Evolutionary conservation across 1,140 invertebrate genomes (phyloP).

Genomic region (Trachymyrmex septentrionalis): DNA sequence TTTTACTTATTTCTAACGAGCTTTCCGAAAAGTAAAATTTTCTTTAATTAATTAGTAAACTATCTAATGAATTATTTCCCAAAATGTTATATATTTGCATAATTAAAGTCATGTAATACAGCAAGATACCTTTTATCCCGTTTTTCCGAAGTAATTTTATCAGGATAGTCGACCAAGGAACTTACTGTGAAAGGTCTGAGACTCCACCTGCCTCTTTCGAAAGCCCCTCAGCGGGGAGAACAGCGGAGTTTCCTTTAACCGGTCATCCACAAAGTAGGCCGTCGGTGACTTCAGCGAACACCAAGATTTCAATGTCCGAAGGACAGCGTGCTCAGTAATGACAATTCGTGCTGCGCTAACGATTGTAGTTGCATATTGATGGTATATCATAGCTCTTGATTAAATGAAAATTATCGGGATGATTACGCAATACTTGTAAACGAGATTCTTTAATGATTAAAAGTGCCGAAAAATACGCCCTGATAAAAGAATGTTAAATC

Average conservation of each 20-base stretch:
- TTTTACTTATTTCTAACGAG: not conserved
- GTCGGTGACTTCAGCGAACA: constrained; percentile 25
- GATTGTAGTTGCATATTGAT: not conserved
- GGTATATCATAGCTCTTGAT: not conserved
- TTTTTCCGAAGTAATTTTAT: not conserved
- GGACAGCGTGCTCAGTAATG: not conserved
- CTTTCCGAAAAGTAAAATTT: not conserved
- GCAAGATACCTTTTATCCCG: constrained; percentile 2
- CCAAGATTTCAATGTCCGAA: constrained; percentile 46
- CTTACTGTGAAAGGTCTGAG: constrained; percentile 33
- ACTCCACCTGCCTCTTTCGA: constrained; percentile 56
- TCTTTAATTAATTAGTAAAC: not conserved
- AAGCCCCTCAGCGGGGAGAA: constrained; percentile 21
- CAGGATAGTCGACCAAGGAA: constrained; percentile 31
- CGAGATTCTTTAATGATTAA: not conserved
- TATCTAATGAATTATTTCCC: not conserved
- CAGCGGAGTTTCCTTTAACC: constrained; percentile 47
- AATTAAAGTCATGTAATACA: not conserved
- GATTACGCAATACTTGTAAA: not conserved
- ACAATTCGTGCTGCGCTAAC: not conserved
- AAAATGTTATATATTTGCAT: not conserved
- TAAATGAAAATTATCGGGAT: not conserved
- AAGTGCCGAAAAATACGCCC: not conserved
- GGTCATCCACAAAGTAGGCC: constrained; percentile 43
- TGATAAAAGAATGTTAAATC: not conserved